Evolutionary conservation across 2,113 vertebrate genomes (phyloP).

Genomic region (Semicossyphus pulcher): DNA sequence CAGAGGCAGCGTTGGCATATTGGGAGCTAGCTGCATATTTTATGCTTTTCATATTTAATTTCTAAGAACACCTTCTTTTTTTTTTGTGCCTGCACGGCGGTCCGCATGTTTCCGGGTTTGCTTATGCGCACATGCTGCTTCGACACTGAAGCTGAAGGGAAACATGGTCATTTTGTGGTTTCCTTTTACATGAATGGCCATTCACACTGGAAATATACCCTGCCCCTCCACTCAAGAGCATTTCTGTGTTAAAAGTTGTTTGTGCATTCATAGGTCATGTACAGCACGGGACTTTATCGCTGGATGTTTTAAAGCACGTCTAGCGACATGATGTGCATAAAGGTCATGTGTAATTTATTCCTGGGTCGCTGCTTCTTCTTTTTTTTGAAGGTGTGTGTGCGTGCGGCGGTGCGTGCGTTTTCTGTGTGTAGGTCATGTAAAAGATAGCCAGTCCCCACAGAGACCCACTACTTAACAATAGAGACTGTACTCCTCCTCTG

Average conservation of each 20-base stretch:
- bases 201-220: slow-evolving; percentile 64
- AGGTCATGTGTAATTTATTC: slow-evolving; percentile 64
- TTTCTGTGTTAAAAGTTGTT: slow-evolving; percentile 67
- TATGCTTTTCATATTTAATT: slow-evolving; percentile 80
- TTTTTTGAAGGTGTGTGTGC: slow-evolving; percentile 1
- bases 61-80: slow-evolving; percentile 77
- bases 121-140: slow-evolving; percentile 49
- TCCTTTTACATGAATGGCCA: slow-evolving; percentile 77
- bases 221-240: slow-evolving; percentile 51
- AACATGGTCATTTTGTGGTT: slow-evolving; percentile 73
- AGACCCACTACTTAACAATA: slow-evolving; percentile 57
- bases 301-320: slow-evolving; percentile 4
- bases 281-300: slow-evolving; percentile 32
- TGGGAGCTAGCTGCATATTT: slow-evolving; percentile 77
- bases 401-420: slow-evolving; percentile 17
- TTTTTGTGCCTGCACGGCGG: slow-evolving; percentile 2
- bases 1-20: slow-evolving; percentile 62
- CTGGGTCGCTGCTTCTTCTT: slow-evolving; percentile 30
- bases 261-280: slow-evolving; percentile 56
- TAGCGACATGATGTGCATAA: slow-evolving; percentile 16
- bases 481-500: slow-evolving; percentile 51
- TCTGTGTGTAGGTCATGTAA: slow-evolving; percentile 64
- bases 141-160: slow-evolving; percentile 56
- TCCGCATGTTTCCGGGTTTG: slow-evolving; percentile 50
- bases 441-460: slow-evolving; percentile 41